phyloP scores from a whole-genome alignment of 2,888 invertebrate genomes.

The Melieria crassipennis region DNA sequence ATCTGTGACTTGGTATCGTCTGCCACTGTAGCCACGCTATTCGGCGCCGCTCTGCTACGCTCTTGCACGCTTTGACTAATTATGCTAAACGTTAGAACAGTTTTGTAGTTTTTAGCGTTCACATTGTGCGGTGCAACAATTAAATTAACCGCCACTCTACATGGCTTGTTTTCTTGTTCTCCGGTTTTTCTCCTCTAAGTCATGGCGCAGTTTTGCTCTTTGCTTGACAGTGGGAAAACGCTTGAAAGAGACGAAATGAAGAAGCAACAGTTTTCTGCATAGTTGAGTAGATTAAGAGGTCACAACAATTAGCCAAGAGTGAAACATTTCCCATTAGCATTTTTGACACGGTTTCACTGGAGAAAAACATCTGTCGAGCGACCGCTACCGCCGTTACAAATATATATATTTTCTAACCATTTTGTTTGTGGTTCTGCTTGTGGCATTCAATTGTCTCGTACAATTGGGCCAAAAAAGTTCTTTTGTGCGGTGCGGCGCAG shows the following conservation, averaged over 20 bases:
- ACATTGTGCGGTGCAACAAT: conserved; percentile 32
- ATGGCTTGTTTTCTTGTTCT: conserved; percentile 6
- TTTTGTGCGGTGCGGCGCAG: neutral
- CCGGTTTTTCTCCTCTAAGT: neutral
- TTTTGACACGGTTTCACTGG: conserved; percentile 27
- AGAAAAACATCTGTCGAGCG: neutral
- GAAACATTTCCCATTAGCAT: conserved; percentile 43
- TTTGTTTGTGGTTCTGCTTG: no score
- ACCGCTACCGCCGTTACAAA: no score
- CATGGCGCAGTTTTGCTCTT: neutral
- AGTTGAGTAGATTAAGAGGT: conserved; percentile 64
- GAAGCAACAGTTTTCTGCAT: conserved; percentile 35
- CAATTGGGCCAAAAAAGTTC: neutral
- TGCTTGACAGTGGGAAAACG: neutral
- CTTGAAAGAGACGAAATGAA: neutral
- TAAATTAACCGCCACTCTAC: conserved; percentile 35
- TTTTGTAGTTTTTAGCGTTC: conserved; percentile 30
- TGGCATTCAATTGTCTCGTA: neutral
- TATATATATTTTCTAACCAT: no score
- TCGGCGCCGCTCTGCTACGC: no score
- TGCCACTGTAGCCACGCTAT: no score
- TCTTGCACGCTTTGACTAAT: conserved; percentile 9
- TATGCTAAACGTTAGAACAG: conserved; percentile 39
- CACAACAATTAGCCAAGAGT: conserved; percentile 63
- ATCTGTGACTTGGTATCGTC: no score